Evolutionary conservation across 1,140 invertebrate genomes (phyloP), one percentile per base, ranked within the genome.

Genomic region (Zaprionus tsacasi): DNA sequence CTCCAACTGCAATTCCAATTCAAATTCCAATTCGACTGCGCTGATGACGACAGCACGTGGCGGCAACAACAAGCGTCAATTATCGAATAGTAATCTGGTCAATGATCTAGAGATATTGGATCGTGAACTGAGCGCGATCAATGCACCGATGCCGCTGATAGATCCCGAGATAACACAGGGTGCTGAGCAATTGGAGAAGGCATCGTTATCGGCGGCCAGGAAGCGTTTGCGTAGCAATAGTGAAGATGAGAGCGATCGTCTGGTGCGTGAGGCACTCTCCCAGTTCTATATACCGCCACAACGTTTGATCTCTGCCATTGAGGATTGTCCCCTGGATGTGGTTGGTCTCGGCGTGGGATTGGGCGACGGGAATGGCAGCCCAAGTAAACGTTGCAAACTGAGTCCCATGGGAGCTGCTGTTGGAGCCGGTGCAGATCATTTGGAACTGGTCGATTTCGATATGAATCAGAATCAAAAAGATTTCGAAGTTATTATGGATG

Each of bases 201-300:
- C 86, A 11, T 76, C 92, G 6, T 54, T 82, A 12, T 82, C 79
- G 0, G 90, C 91, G 4, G 91, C 91, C 5, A 74, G 92, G 25
- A 93, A 93, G 72, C 78, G 92, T 11, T 81, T 92, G 79, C 82
- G 93, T 38, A 93, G 92, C 69, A 92, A 92, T 59, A 93, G 93
- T 40, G 94, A 94, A 65, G 94, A 95, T 43, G 94, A 95, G 38
- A 93, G 94, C 70, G 94, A 94, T 76, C 94, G 94, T 33, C 92
- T 95, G 83, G 94, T 95, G 25, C 94, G 95, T 45, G 94, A 95
- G 67, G 95, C 95, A 0, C 91, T 95, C 0, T 95, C 94, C 33
- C 95, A 96, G 74, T 96, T 96, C 76, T 96, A 96, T 87, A 95
- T 96, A 91, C 95, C 96, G 50, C 95, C 95, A 0, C 95, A 95